Evolutionary conservation across 2,797 vertebrate species (phyloP).

Genomic region (Microctenopoma lineatum): DNA sequence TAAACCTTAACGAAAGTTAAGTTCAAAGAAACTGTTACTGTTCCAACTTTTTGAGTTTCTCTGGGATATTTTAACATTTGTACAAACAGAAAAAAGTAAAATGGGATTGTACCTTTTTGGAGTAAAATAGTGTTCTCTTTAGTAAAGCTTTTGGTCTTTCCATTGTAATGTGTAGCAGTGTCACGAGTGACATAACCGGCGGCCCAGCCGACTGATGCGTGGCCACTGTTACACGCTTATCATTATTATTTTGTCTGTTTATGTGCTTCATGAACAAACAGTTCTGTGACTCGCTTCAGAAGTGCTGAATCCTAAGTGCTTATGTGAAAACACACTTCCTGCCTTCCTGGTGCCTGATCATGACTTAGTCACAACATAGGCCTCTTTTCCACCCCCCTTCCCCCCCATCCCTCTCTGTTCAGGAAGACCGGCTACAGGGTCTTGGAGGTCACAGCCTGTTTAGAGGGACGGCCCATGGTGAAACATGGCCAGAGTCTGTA

Average conservation of each 20-base stretch:
- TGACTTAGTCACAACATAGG: conserved; percentile 67
- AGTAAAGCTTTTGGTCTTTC: too few species aligned
- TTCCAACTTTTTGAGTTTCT: not conserved
- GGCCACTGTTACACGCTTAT: conserved; percentile 9
- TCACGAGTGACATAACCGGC: not conserved
- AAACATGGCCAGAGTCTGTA: conserved; percentile 5
- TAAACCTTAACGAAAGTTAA: not conserved
- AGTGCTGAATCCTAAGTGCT: conserved; percentile 64
- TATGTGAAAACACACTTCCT: conserved; percentile 63
- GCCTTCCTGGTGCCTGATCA: conserved; percentile 74
- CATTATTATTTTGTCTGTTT: conserved; percentile 28
- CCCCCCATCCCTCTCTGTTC: conserved; percentile 27
- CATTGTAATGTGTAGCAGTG: not conserved
- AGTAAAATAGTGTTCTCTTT: too few species aligned
- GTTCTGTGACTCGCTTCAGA: conserved; percentile 39
- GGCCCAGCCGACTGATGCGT: not conserved
- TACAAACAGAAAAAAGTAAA: not conserved
- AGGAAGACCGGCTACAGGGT: conserved; percentile 49
- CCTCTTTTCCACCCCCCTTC: conserved; percentile 37
- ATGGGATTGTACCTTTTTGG: too few species aligned
- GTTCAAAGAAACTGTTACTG: not conserved
- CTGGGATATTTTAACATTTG: not conserved
- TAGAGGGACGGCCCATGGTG: not conserved
- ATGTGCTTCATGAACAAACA: conserved; percentile 37
- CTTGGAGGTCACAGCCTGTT: conserved; percentile 42